These are phyloP conservation scores for Neria commutata DNA, from an alignment of 2,888 invertebrate genomes.

Conservation along the genomic window DNA sequence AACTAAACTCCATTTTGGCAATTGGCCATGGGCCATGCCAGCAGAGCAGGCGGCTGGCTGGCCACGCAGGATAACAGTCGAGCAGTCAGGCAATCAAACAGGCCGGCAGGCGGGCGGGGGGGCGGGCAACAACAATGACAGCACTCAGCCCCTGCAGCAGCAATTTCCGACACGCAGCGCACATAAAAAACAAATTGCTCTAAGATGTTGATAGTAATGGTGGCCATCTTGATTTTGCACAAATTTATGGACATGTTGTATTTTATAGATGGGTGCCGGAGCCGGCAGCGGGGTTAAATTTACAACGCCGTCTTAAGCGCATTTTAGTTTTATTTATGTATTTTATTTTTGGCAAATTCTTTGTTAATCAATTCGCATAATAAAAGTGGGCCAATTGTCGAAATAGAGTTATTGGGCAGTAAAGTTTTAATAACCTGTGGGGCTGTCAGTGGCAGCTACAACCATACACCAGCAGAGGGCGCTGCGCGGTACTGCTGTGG, in stretches of 20 bases:
- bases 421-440: constrained; percentile 24
- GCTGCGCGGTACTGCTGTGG: too few species aligned
- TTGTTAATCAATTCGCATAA: constrained; percentile 34
- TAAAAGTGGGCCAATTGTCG: constrained; percentile 28
- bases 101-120: background rate
- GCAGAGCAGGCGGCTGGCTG: background rate
- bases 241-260: constrained; percentile 16
- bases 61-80: too few species aligned
- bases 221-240: constrained; percentile 12
- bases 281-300: too few species aligned
- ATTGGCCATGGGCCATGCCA: constrained; percentile 29
- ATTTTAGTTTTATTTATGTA: background rate
- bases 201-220: constrained; percentile 6
- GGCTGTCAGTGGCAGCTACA: background rate
- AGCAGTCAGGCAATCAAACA: too few species aligned
- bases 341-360: constrained; percentile 8
- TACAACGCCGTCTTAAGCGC: background rate
- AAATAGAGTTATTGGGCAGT: constrained; percentile 26
- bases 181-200: background rate
- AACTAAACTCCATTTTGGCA: constrained; percentile 39
- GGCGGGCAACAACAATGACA: background rate
- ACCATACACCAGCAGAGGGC: too few species aligned
- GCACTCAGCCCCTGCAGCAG: too few species aligned
- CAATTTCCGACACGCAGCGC: background rate
- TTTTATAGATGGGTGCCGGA: too few species aligned